Evolutionary conservation across 2,113 vertebrate species (phyloP).

Genomic region (Melanostigma gelatinosum): DNA sequence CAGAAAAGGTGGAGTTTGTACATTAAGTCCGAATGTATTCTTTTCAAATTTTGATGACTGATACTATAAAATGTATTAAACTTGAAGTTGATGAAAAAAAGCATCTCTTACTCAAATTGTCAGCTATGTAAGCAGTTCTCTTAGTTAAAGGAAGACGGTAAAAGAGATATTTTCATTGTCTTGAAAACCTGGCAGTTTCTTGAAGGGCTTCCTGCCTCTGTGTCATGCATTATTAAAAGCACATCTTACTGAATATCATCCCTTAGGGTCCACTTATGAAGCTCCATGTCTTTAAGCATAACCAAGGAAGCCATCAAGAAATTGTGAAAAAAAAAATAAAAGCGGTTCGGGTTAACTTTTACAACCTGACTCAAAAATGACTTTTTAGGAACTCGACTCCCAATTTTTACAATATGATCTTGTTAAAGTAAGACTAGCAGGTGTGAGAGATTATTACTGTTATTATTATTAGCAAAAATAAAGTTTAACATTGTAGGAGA

Average conservation of each 20-base stretch:
- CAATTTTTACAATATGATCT: constrained; percentile 1
- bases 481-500: not conserved
- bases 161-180: constrained; percentile 38
- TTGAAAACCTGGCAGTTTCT: constrained; percentile 45
- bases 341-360: constrained; percentile 19
- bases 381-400: constrained; percentile 7
- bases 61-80: not conserved
- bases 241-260: constrained; percentile 50
- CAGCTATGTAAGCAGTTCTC: not conserved
- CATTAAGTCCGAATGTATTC: not conserved
- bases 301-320: constrained; percentile 53
- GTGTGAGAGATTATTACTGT: not conserved
- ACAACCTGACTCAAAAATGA: constrained; percentile 7
- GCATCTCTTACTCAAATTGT: not conserved
- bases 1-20: not conserved
- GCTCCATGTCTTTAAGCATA: constrained; percentile 43
- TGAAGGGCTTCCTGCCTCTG: constrained; percentile 49
- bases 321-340: constrained; percentile 13
- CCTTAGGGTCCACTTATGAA: constrained; percentile 50
- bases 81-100: not conserved
- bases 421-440: not conserved
- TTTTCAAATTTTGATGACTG: not conserved
- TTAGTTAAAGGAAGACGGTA: not conserved
- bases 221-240: constrained; percentile 64
- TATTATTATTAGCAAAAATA: not conserved